Conservation (phyloP, 2,888 invertebrate genomes). For the Eupithecia inturbata region DNA sequence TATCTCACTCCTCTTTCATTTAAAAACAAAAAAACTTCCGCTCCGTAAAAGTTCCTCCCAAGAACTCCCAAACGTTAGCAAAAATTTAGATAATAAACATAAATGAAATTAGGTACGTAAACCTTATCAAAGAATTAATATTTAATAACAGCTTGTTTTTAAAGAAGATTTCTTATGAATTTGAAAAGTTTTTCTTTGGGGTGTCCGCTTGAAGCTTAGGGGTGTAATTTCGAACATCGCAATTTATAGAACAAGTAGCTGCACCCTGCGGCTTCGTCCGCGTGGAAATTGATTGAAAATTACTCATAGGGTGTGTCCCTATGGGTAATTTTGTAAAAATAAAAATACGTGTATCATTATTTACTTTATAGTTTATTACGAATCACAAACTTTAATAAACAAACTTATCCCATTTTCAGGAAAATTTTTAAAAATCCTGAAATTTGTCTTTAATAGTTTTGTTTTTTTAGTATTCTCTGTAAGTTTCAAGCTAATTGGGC, state of each 20-base stretch:
- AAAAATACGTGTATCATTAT: no score
- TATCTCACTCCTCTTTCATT: neutral
- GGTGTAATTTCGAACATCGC: neutral
- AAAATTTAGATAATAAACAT: neutral
- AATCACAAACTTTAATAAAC: no score
- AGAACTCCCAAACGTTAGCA: neutral
- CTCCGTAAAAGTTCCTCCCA: neutral
- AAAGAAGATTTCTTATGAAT: constrained; percentile 3
- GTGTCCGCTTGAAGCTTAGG: neutral
- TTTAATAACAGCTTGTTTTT: constrained; percentile 1
- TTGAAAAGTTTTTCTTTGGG: neutral
- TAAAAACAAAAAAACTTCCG: neutral
- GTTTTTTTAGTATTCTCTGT: no score
- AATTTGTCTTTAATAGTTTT: no score
- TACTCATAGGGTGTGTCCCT: no score
- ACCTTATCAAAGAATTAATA: neutral
- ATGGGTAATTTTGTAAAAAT: no score
- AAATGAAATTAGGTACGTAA: neutral
- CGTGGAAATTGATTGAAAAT: no score
- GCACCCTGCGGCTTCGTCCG: no score
- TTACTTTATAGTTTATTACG: no score
- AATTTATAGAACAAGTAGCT: neutral
- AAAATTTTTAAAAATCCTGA: no score
- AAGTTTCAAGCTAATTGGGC: no score
- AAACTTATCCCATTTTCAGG: no score